A percentile compares a stretch with the other conserved stretches of the same genome.
These are phyloP conservation scores for Maniola hyperantus DNA, from an alignment of 2,888 invertebrate species.

Conservation along the genomic window DNA sequence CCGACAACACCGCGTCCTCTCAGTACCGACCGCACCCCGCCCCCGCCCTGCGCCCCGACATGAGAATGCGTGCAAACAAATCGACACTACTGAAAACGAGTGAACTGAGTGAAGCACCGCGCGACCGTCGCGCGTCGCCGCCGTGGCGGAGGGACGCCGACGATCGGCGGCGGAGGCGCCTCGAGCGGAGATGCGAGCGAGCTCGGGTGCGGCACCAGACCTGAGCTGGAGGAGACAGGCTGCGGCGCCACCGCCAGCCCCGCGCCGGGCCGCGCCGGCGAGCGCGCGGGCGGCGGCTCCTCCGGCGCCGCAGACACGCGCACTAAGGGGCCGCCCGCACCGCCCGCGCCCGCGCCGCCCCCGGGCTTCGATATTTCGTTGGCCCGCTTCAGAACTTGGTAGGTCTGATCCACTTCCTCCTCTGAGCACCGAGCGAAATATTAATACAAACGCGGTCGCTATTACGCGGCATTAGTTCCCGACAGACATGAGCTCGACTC, in stretches of 20 bases:
- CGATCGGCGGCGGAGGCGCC: conserved; percentile 66
- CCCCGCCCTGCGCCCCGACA: conserved; percentile 72
- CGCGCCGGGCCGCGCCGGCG: conserved; percentile 73
- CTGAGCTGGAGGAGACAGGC: conserved; percentile 87
- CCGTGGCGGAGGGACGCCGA: conserved; percentile 38
- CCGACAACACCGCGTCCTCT: conserved; percentile 70
- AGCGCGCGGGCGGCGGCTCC: conserved; percentile 68
- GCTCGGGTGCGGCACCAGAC: conserved; percentile 79
- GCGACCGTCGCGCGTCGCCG: conserved; percentile 49
- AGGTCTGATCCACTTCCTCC: conserved; percentile 94
- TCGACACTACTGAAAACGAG: conserved; percentile 79
- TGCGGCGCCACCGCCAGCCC: conserved; percentile 86
- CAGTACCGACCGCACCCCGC: conserved; percentile 71
- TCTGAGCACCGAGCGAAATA: conserved; percentile 77
- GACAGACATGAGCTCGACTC: conserved; percentile 18
- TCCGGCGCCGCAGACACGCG: conserved; percentile 71
- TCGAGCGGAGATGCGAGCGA: conserved; percentile 71
- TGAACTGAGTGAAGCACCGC: conserved; percentile 72
- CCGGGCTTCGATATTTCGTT: conserved; percentile 90
- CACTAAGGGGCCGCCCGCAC: conserved; percentile 75
- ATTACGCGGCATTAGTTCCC: conserved; percentile 24
- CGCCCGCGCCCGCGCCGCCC: conserved; percentile 80
- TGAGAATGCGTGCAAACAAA: conserved; percentile 74
- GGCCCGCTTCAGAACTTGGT: conserved; percentile 97
- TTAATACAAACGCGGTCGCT: conserved; percentile 58